Percentiles rank a stretch among this genome's conserved stretches.
phyloP scores from a whole-genome alignment of 2,797 vertebrate species.

The Diplodus puntazzo region DNA sequence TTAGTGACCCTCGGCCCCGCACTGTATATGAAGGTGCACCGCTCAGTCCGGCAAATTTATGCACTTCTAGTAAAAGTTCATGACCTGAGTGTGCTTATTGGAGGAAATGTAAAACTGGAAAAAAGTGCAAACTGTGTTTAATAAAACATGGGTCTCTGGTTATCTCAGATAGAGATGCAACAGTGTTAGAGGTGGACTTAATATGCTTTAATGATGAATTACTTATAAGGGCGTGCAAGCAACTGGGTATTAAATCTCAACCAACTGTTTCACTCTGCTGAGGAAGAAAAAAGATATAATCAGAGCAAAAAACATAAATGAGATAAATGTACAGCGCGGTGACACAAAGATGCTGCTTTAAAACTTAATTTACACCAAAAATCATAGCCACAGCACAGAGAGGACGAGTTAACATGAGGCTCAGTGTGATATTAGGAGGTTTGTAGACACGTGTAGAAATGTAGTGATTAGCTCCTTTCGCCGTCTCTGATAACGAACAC shows the following conservation, averaged over 20 bases:
- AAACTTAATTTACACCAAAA: too few species aligned
- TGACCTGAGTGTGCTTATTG: not conserved
- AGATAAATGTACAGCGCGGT: too few species aligned
- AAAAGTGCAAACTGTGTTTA: not conserved
- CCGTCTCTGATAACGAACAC: constrained; percentile 12
- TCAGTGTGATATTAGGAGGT: not conserved
- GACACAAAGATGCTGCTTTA: too few species aligned
- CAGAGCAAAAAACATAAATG: not conserved
- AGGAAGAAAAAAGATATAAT: not conserved
- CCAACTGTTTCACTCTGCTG: not conserved
- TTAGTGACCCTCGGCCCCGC: not conserved
- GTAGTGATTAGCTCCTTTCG: constrained; percentile 24
- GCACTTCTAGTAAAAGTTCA: not conserved
- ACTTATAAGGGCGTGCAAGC: constrained; percentile 3
- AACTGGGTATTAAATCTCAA: not conserved
- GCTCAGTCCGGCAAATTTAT: not conserved
- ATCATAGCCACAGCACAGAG: too few species aligned
- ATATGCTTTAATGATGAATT: constrained; percentile 10
- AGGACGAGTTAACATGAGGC: not conserved
- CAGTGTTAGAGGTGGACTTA: not conserved
- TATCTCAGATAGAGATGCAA: constrained; percentile 10
- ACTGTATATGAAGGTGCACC: not conserved
- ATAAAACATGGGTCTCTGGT: constrained; percentile 15
- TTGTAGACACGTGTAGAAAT: constrained; percentile 5
- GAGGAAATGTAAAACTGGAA: not conserved